These are phyloP conservation scores for Sylvietta virens DNA, from an alignment of 2,113 vertebrate genomes.

Conservation along the genomic window DNA sequence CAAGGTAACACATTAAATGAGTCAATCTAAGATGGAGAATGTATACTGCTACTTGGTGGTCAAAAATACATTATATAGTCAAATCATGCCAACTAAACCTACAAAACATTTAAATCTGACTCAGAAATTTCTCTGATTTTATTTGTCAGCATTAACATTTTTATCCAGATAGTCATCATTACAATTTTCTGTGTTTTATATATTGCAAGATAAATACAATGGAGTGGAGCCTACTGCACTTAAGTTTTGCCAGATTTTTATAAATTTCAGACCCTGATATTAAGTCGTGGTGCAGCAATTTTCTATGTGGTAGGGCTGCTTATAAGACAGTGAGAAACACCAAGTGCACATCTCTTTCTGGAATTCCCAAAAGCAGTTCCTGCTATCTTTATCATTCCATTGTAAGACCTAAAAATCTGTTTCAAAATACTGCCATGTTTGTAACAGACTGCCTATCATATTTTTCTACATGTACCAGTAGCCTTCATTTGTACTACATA, in stretches of 20 bases:
- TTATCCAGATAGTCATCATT: constrained; percentile 50
- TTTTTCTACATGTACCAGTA: constrained; percentile 64
- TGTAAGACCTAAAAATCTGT: constrained; percentile 47
- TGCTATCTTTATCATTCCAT: constrained; percentile 71
- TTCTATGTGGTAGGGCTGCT: not conserved
- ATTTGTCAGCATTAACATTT: constrained; percentile 50
- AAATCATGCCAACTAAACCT: constrained; percentile 22
- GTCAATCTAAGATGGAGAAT: not conserved
- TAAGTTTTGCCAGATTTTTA: constrained; percentile 25
- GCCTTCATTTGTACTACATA: constrained; percentile 60
- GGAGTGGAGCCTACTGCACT: constrained; percentile 33
- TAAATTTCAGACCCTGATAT: not conserved
- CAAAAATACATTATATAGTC: not conserved
- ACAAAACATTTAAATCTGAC: constrained; percentile 32
- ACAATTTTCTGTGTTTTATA: constrained; percentile 72
- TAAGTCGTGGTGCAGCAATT: constrained; percentile 22
- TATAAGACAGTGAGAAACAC: constrained; percentile 4
- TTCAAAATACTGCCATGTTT: constrained; percentile 76
- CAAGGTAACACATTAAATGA: not conserved
- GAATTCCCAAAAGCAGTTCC: constrained; percentile 40
- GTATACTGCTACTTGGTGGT: not conserved
- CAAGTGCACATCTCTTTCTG: constrained; percentile 1
- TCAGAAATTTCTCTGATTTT: constrained; percentile 14
- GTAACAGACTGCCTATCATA: constrained; percentile 62
- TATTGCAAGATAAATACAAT: constrained; percentile 25